These are phyloP conservation scores for Gambusia yucatana DNA, from an alignment of 2,797 vertebrate genomes.

Conservation along the genomic window DNA sequence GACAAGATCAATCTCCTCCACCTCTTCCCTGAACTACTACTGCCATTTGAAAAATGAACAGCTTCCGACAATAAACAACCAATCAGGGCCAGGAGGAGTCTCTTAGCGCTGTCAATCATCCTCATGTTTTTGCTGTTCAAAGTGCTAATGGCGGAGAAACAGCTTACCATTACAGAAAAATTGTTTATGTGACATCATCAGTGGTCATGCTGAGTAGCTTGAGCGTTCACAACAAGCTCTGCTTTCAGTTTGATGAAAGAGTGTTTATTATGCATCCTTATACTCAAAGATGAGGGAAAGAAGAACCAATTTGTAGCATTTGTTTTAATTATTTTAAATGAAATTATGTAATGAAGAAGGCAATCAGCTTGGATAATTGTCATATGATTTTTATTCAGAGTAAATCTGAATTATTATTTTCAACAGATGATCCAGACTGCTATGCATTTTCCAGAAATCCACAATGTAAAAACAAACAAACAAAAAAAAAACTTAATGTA, in stretches of 20 bases:
- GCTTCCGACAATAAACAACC: too few species aligned
- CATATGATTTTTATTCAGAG: not conserved
- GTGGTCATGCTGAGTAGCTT: too few species aligned
- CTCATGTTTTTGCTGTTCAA: too few species aligned
- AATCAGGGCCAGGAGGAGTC: too few species aligned
- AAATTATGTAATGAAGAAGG: not conserved
- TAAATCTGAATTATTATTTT: not conserved
- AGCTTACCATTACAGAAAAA: too few species aligned
- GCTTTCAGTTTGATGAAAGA: not conserved
- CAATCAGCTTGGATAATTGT: not conserved
- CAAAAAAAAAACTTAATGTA: not conserved
- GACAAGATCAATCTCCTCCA: too few species aligned
- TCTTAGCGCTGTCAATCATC: too few species aligned
- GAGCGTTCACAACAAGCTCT: too few species aligned
- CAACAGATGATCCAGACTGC: not conserved
- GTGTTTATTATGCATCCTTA: not conserved
- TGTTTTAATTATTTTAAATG: not conserved
- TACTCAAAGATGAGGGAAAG: not conserved
- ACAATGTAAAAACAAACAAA: not conserved
- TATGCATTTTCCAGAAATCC: not conserved
- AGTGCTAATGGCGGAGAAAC: too few species aligned
- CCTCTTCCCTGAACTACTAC: too few species aligned
- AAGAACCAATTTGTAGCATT: not conserved
- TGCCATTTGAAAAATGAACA: too few species aligned
- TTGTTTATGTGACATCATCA: too few species aligned